Evolutionary conservation across 2,113 vertebrate species (phyloP).

Genomic region (Cichladusa arquata): DNA sequence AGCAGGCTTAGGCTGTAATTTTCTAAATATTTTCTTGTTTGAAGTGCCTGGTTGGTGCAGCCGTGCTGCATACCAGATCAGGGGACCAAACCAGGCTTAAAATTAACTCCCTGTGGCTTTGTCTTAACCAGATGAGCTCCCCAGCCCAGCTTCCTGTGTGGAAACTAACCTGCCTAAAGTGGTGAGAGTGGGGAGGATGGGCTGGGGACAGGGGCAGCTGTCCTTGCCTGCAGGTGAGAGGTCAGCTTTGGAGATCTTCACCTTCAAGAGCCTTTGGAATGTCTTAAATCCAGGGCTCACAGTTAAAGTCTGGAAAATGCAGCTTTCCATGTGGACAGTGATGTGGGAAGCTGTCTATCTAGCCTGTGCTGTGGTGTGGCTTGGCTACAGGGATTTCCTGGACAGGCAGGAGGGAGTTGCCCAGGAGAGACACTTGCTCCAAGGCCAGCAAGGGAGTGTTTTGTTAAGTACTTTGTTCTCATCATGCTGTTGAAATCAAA

Average conservation of each 20-base stretch:
- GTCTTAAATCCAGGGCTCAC: not conserved
- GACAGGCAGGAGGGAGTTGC: not conserved
- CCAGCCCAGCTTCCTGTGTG: not conserved
- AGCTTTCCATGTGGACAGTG: rapidly evolving
- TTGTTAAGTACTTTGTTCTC: not conserved
- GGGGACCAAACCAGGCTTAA: not conserved
- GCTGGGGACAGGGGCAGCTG: not conserved
- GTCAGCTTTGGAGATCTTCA: not conserved
- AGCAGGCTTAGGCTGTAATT: not conserved
- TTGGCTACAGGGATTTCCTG: not conserved
- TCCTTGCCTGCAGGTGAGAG: not conserved
- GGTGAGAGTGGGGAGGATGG: not conserved
- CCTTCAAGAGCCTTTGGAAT: not conserved
- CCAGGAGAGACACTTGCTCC: not conserved
- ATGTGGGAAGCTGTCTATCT: not conserved
- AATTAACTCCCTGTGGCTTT: not conserved
- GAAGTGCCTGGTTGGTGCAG: not conserved
- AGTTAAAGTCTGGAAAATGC: not conserved
- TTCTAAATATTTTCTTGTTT: not conserved
- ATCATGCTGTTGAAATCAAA: not conserved
- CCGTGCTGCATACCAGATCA: not conserved
- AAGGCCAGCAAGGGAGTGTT: not conserved
- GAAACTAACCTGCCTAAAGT: not conserved
- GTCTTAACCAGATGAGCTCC: not conserved
- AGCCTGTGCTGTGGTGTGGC: rapidly evolving